Evolutionary conservation across 1,140 invertebrate genomes (phyloP).

Genomic region (Hylaeus volcanicus): DNA sequence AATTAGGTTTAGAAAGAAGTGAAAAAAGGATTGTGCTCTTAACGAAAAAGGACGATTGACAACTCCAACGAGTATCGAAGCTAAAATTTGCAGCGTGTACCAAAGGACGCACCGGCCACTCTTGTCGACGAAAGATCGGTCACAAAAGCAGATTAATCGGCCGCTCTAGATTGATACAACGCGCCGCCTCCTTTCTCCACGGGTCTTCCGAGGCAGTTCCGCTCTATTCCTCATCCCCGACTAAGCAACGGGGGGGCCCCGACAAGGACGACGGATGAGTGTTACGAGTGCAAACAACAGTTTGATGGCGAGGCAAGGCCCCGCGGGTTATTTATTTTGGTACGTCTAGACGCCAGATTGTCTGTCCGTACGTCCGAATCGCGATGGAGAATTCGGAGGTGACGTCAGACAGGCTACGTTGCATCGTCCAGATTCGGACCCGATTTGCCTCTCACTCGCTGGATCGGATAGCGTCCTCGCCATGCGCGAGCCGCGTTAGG

Average conservation of each 20-base stretch:
- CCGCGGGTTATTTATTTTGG: slow-evolving; percentile 76
- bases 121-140: neutral
- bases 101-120: neutral
- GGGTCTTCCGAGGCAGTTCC: neutral
- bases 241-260: slow-evolving; percentile 2
- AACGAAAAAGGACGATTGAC: no score
- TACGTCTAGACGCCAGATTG: slow-evolving; percentile 80
- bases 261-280: slow-evolving; percentile 58
- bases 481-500: no score
- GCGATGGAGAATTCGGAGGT: slow-evolving; percentile 71
- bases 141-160: neutral
- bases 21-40: no score
- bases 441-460: slow-evolving; percentile 32
- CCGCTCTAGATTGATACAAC: neutral
- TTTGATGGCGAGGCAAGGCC: slow-evolving; percentile 72
- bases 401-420: slow-evolving; percentile 69
- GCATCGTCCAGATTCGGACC: slow-evolving; percentile 50
- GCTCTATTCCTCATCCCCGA: slow-evolving; percentile 26
- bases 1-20: no score
- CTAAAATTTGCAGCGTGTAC: neutral
- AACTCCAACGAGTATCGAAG: neutral
- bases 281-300: slow-evolving; percentile 72
- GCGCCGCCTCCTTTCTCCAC: neutral
- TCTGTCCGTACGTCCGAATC: slow-evolving; percentile 75
- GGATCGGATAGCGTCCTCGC: neutral